A percentile compares a stretch with the other conserved stretches of the same genome.
phyloP scores from a whole-genome alignment of 2,888 invertebrate species.

The Crepidodera aurea region DNA sequence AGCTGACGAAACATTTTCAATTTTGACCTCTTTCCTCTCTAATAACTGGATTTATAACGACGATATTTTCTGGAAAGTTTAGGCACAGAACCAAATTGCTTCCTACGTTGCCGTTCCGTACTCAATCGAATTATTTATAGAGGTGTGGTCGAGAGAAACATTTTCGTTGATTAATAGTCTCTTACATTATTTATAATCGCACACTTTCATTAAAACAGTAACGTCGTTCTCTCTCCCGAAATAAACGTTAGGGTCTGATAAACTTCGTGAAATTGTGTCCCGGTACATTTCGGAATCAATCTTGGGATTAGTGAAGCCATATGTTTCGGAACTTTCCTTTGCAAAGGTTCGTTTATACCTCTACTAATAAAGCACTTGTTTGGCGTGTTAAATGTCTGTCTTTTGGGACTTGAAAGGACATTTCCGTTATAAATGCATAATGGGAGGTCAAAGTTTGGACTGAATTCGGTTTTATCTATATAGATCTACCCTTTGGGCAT shows the following conservation, averaged over 20 bases:
- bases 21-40: constrained; percentile 18
- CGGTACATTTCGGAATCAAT: neutral
- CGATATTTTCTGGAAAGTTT: constrained; percentile 21
- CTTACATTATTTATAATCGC: constrained; percentile 27
- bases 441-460: too few relatives aligned
- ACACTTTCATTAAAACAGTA: constrained; percentile 25
- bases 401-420: too few relatives aligned
- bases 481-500: too few relatives aligned
- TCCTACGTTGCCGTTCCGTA: constrained; percentile 11
- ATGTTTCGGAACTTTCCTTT: too few relatives aligned
- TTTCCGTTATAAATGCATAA: too few relatives aligned
- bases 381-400: too few relatives aligned
- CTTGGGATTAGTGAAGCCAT: neutral
- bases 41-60: constrained; percentile 19
- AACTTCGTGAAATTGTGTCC: neutral
- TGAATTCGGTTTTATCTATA: too few relatives aligned
- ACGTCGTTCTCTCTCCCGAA: constrained; percentile 23
- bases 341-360: too few relatives aligned
- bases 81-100: constrained; percentile 16
- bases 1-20: constrained; percentile 21
- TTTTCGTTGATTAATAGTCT: constrained; percentile 28
- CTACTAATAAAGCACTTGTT: too few relatives aligned
- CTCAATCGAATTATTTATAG: constrained; percentile 28
- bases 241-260: constrained; percentile 13
- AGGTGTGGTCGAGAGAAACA: constrained; percentile 24